Conservation (phyloP, 2,888 invertebrate species). For the Aphidoletes aphidimyza region DNA sequence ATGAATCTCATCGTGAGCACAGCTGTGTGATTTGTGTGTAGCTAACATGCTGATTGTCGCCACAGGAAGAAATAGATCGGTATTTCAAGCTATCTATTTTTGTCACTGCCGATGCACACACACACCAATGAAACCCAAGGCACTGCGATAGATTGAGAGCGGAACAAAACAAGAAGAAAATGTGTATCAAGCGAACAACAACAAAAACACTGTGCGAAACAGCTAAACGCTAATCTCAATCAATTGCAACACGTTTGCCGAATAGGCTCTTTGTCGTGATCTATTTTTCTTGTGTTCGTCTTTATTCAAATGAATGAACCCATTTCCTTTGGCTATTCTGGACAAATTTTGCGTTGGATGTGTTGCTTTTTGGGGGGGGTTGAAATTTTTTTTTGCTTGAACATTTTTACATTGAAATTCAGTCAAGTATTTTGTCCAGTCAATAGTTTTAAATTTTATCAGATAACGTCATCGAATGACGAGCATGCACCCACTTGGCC, state of each 20-base stretch:
- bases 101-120: neutral
- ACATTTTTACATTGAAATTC: no score
- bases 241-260: constrained; percentile 24
- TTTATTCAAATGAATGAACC: neutral
- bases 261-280: neutral
- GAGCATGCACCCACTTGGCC: no score
- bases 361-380: no score
- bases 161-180: no score
- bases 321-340: neutral
- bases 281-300: neutral
- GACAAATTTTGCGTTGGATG: no score
- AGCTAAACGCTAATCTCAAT: neutral
- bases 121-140: neutral
- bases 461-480: no score
- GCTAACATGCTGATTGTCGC: neutral
- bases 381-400: no score
- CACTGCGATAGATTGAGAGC: no score
- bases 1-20: neutral
- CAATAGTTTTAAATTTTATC: no score
- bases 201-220: no score
- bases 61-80: constrained; percentile 9
- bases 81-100: neutral
- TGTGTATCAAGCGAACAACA: no score
- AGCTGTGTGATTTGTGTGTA: neutral
- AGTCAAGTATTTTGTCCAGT: no score